phyloP scores from a whole-genome alignment of 2,113 vertebrate species.

The Malurus cyaneus region DNA sequence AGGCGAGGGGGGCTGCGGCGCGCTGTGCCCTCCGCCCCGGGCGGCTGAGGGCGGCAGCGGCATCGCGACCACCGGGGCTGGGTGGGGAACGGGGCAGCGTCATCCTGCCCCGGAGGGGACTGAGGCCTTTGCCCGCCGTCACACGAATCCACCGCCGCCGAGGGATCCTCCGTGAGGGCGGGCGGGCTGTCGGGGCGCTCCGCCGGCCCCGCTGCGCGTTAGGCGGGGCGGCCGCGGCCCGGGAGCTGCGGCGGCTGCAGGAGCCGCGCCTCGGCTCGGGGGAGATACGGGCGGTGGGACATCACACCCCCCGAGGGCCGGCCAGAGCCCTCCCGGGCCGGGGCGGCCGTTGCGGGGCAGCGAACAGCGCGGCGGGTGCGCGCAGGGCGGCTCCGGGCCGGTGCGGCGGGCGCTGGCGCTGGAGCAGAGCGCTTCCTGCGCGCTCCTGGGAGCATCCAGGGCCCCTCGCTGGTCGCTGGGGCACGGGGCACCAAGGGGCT shows the following conservation, averaged over 20 bases:
- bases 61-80: not conserved
- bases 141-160: too few relatives aligned
- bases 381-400: not conserved
- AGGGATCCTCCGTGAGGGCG: not conserved
- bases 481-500: not conserved
- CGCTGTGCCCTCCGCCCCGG: too few relatives aligned
- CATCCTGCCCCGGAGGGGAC: not conserved
- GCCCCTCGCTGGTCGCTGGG: accelerated
- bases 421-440: not conserved
- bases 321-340: not conserved
- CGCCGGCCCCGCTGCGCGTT: too few relatives aligned
- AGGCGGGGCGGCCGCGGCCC: not conserved
- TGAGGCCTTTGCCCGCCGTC: not conserved
- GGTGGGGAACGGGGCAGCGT: not conserved
- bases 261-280: not conserved
- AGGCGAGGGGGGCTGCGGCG: too few relatives aligned
- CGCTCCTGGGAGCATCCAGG: not conserved
- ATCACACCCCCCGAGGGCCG: not conserved
- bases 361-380: not conserved
- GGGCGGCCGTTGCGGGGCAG: not conserved
- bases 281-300: not conserved
- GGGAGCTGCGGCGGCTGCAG: not conserved
- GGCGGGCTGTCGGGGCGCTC: not conserved
- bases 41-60: too few relatives aligned
- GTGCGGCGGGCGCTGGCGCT: not conserved